These are phyloP conservation scores for Enteromius anoplus DNA, from an alignment of 2,797 vertebrate genomes.

Conservation along the genomic window DNA sequence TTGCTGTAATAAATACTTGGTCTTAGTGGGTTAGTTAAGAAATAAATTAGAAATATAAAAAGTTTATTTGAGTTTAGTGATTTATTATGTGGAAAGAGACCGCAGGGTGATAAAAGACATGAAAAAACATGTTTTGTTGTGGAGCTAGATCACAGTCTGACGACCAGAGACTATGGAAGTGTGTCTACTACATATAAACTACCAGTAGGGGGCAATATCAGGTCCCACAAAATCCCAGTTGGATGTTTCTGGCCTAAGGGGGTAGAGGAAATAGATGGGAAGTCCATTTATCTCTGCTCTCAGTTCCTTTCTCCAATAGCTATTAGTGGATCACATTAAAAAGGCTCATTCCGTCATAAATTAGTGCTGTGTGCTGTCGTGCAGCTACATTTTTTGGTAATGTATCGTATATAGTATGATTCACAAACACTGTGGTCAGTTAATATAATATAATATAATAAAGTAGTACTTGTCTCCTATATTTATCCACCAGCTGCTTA, in stretches of 20 bases:
- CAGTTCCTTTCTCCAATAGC: conserved; percentile 18
- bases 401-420: background rate
- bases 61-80: background rate
- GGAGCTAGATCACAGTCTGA: background rate
- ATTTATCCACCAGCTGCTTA: conserved; percentile 35
- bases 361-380: background rate
- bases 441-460: conserved; percentile 7
- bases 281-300: conserved; percentile 35
- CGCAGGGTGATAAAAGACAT: background rate
- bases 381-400: background rate
- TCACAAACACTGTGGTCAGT: background rate
- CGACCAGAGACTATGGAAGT: no score
- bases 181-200: background rate
- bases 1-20: background rate
- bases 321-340: conserved; percentile 35
- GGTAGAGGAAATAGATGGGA: conserved; percentile 33
- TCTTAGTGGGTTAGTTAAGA: background rate
- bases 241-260: conserved; percentile 28
- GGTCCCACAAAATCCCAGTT: background rate
- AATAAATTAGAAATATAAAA: background rate
- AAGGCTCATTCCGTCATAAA: conserved; percentile 15
- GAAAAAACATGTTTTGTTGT: background rate
- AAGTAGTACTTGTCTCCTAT: conserved; percentile 1
- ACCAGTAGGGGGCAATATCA: conserved; percentile 52
- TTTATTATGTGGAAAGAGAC: background rate